Evolutionary conservation across 2,113 vertebrate genomes (phyloP), one percentile per base, ranked within the genome.

Genomic region (Tiliqua scincoides): DNA sequence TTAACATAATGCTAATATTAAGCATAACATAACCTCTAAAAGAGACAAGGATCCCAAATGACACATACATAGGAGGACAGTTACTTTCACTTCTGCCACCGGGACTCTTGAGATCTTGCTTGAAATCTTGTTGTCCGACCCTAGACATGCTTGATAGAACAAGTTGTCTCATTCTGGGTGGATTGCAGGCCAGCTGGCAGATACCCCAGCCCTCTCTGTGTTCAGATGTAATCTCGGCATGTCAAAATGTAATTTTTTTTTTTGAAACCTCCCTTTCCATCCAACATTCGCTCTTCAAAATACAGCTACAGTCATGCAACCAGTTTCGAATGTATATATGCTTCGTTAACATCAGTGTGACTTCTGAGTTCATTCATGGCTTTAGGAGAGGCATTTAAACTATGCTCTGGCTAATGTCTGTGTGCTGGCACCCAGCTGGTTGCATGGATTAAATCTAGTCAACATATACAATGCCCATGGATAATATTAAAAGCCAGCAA

Each of bases 171-270:
- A 0, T 68, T 87, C 72, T 20, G 40, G 37, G 74, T 76, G 90
- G 79, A 90, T 74, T 78, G 25, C n/a, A 0, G 0, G 86, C 92
- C 93, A 93, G 71, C 85, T 91, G 92, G 92, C 90, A 89, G 18
- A 0, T 17, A 23, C 8, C 1, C 0, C 59, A 67, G 87, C 75
- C 71, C 78, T 73, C 82, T 90, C 82, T 54, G 81, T 72, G 72
- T 52, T 78, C 48, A 0, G 17, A 90, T 43, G 70, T 83, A 37
- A 62, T 79, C 83, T 77, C n/a, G 87, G 85, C 76, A 83, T 85
- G 89, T 94, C 37, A 91, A 17, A 18, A 8, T n/a, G 89, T 91
- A 94, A 92, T 90, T 85, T 74, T 90, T 85, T 74, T 90, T 87
- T 90, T 87, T 32, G 1, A 83, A 82, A 79, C 21, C 63, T 78